These are phyloP conservation scores for Tubulanus polymorphus DNA, from an alignment of 2,888 invertebrate species.

Conservation along the genomic window DNA sequence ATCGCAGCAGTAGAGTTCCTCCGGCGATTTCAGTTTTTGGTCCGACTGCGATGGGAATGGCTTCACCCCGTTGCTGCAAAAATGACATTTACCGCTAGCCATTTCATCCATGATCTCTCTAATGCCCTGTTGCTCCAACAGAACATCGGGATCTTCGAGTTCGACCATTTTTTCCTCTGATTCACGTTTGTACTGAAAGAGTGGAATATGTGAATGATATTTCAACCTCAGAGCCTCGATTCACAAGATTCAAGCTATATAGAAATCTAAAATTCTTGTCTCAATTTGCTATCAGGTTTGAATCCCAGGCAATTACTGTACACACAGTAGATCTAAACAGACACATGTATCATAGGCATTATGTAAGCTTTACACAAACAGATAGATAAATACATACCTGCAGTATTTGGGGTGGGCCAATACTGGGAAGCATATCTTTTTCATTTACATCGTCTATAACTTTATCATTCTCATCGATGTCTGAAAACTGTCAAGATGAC, in stretches of 20 bases:
- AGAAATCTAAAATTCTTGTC: too few species aligned
- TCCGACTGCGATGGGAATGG: conserved; percentile 46
- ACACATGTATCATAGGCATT: too few species aligned
- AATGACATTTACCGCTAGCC: conserved; percentile 43
- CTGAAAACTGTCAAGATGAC: background rate
- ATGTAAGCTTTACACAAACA: too few species aligned
- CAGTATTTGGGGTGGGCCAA: conserved; percentile 41
- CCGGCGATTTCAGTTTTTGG: conserved; percentile 37
- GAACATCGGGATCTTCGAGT: conserved; percentile 21
- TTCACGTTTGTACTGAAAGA: conserved; percentile 38
- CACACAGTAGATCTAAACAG: too few species aligned
- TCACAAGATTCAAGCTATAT: too few species aligned
- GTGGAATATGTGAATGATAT: too few species aligned
- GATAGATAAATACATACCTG: too few species aligned
- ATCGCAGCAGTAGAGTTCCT: conserved; percentile 47
- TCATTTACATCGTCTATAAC: conserved; percentile 17
- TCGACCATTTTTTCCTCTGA: conserved; percentile 30
- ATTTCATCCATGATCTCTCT: conserved; percentile 26
- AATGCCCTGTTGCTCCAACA: conserved; percentile 8
- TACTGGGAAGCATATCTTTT: conserved; percentile 32
- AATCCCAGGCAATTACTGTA: too few species aligned
- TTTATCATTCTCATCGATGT: background rate
- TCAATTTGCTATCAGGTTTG: too few species aligned
- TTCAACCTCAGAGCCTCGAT: too few species aligned
- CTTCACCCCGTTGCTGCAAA: conserved; percentile 38